Evolutionary conservation across 2,888 invertebrate species (phyloP), one percentile per base, ranked within the genome.

Genomic region (Pterostichus niger): DNA sequence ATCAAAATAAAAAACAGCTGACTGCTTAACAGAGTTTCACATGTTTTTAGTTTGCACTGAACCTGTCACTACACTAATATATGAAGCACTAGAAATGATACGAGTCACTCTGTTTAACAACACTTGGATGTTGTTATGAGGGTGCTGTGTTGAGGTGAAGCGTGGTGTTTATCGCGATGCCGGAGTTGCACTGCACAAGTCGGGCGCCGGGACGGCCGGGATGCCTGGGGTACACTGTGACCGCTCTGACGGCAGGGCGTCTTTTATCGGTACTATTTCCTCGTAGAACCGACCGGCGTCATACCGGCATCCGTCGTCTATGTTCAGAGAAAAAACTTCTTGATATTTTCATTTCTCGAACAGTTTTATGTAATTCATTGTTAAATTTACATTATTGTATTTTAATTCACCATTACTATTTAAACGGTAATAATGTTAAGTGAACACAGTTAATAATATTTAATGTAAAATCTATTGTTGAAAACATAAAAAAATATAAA

Each of bases 141-240:
- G 17, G 40, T 40, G 40, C 40, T 40, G 35, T 35, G 33, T 59
- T 59, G 17, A 11, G 13, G n/a, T 64, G 6, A 31, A 15, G 31
- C 64, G 10, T 13, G 33, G 6, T 64, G 64, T 64, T 46, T 73
- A 73, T 35, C 11, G 49, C 73, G 17, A 13, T 13, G 17, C n/a
- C 73, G 49, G 40, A 13, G 11, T 31, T 33, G 61, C 61, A 40
- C 40, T 33, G 13, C 64, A 52, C 6, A 59, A 59, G 10, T 59
- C 15, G 59, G 40, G 33, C 73, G 49, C 44, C 49, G 9, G 13
- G 24, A 24, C 82, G 82, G 40, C 49, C 82, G 35, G 71, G 81
- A 56, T 75, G 82, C 82, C 49, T 76, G 52, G 35, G 76, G 82
- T 61, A 56, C 44, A 82, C 82, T 76, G 82, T 61, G 76, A 15